These are phyloP conservation scores for Zophobas morio DNA, from an alignment of 1,140 invertebrate species.

Conservation along the genomic window DNA sequence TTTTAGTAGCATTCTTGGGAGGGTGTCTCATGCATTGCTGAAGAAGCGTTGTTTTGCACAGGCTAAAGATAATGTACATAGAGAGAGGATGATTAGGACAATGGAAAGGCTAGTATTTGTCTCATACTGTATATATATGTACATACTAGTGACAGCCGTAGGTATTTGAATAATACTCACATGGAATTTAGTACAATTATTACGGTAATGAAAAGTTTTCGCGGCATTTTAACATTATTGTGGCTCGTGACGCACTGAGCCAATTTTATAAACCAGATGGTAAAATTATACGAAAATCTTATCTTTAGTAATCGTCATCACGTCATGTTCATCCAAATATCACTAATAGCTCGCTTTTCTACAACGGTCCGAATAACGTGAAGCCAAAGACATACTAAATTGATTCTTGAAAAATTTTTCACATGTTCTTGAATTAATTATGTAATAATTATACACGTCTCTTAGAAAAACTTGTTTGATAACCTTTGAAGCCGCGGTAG, in stretches of 20 bases:
- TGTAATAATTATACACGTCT: conserved; percentile 6
- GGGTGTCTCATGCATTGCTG: conserved; percentile 2
- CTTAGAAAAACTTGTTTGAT: background rate
- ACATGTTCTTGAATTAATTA: conserved; percentile 17
- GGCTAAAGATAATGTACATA: background rate
- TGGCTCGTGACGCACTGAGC: conserved; percentile 26
- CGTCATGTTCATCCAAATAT: conserved; percentile 22
- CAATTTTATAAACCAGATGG: conserved; percentile 41
- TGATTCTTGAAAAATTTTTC: background rate
- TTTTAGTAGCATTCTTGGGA: background rate
- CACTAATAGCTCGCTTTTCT: background rate
- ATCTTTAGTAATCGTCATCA: conserved; percentile 19
- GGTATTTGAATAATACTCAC: conserved; percentile 13
- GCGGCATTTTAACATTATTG: conserved; percentile 32
- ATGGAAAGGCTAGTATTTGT: background rate
- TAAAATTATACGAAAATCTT: conserved; percentile 36
- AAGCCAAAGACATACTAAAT: background rate
- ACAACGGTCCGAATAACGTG: background rate
- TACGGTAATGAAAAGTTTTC: conserved; percentile 12
- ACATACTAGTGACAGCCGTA: background rate
- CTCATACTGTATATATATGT: conserved; percentile 11
- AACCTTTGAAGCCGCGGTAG: background rate
- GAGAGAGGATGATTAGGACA: background rate
- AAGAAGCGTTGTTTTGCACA: background rate
- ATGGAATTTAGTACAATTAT: conserved; percentile 14